Base-by-base conservation (phyloP, 2,888 invertebrate species). In the Holacanthella duospinosa region DNA sequence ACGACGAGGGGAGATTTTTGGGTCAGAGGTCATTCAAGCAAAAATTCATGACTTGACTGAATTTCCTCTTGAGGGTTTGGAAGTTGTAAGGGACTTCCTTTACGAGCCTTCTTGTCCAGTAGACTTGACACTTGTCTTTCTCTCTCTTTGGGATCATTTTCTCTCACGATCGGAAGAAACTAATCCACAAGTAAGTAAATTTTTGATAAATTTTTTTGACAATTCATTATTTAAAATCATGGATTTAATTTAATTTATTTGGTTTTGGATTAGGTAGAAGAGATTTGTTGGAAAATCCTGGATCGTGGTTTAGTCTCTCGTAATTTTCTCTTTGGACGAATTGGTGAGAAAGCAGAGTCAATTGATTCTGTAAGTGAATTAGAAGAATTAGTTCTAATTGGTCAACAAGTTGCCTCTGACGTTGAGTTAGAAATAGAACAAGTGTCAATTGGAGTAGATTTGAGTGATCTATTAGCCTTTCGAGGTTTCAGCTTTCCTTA, bases 1-100 rank as follows among this genome's bases (percentile, higher is more conserved):
- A 19, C 29, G 60, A 27, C 43, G 59, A 16, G n/a, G 24, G 12
- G 36, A 57, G 1, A 55, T 62, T 19, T 64, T 59, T 62, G 62
- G 59, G 19, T 26, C 26, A 12, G 59, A 59, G 28, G 59, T 43
- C 16, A 26, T 43, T 19, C 21, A 57, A 2, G 57, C 19, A 25
- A 57, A 57, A 28, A 4, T 16, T 57, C n/a, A 27, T 4, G 24
- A 57, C 2, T 19, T 28, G 3, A 16, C 36, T 36, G 9, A 36
- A 16, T 12, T 12, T 36, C 36, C 36, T 36, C 36, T 36, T 6
- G 36, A 36, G 16, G 16, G 16, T 36, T 36, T 16, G 6, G 6
- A 6, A 12, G 36, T 36, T 36, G 36, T 36, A 16, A 12, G 6
- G 9, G 16, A 36, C 36, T 16, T 36, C 36, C 36, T 36, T n/a